Conservation (phyloP, 2,113 vertebrate genomes). For the Guaruba guarouba region DNA sequence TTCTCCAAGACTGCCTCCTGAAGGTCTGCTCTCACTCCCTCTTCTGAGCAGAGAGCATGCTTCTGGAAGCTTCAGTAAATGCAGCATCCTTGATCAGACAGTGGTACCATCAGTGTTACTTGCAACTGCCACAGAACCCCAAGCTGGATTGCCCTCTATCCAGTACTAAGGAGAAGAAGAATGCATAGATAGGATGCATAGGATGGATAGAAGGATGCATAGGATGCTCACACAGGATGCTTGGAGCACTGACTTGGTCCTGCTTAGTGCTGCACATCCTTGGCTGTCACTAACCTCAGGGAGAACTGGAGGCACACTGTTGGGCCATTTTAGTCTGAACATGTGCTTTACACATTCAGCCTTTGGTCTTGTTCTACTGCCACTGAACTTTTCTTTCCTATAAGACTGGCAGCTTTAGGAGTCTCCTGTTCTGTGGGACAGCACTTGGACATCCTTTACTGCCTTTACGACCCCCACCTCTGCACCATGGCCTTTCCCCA, state of each 20-base stretch:
- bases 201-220: background rate
- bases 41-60: background rate
- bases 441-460: background rate
- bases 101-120: accelerated
- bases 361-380: background rate
- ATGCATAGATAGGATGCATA: background rate
- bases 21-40: background rate
- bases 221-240: background rate
- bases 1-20: accelerated
- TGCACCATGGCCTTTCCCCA: background rate
- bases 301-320: accelerated
- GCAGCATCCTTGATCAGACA: background rate
- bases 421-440: background rate
- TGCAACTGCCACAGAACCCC: background rate
- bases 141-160: too few relatives aligned
- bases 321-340: background rate
- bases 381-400: background rate
- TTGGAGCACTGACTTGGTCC: background rate
- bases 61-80: background rate
- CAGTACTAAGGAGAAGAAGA: background rate
- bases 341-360: background rate
- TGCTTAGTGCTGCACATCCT: accelerated
- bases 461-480: background rate
- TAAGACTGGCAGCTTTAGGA: background rate
- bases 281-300: background rate